Evolutionary conservation across 1,140 invertebrate genomes (phyloP).

Genomic region (Drosophila parvula): DNA sequence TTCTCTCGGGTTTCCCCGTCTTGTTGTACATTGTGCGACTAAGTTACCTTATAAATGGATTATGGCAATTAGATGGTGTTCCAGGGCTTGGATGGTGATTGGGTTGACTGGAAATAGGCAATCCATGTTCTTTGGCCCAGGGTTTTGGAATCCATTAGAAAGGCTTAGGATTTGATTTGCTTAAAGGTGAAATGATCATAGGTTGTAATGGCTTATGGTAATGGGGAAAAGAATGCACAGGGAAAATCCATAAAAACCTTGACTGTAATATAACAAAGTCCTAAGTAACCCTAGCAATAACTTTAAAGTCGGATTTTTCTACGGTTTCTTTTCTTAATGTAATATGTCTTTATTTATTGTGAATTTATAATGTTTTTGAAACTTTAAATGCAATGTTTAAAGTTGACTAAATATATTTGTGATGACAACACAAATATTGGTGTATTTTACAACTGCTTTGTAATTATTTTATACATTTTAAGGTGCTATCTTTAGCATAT

Average conservation of each 20-base stretch:
- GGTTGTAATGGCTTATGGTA: constrained; percentile 1
- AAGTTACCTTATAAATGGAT: constrained; percentile 74
- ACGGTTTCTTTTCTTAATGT: not conserved
- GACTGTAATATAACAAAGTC: not conserved
- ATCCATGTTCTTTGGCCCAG: constrained; percentile 23
- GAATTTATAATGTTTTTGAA: not conserved
- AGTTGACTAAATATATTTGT: too few species aligned
- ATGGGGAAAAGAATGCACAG: not conserved
- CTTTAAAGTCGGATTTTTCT: not conserved
- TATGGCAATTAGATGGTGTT: constrained; percentile 71
- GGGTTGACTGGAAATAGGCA: constrained; percentile 25
- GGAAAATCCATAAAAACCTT: not conserved
- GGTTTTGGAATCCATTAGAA: constrained; percentile 32
- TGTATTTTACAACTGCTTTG: not conserved
- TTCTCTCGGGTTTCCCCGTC: constrained; percentile 12
- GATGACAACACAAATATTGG: too few species aligned
- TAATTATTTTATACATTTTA: not conserved
- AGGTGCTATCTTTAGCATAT: not conserved
- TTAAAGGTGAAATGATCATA: constrained; percentile 35
- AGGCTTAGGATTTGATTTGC: constrained; percentile 38
- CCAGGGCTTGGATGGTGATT: constrained; percentile 6
- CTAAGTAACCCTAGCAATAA: not conserved
- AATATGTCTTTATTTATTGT: not conserved
- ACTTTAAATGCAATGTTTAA: not conserved
- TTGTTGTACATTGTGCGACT: constrained; percentile 46